Conservation (phyloP, 2,888 invertebrate genomes). For the Rhamphomyia laevipes region DNA sequence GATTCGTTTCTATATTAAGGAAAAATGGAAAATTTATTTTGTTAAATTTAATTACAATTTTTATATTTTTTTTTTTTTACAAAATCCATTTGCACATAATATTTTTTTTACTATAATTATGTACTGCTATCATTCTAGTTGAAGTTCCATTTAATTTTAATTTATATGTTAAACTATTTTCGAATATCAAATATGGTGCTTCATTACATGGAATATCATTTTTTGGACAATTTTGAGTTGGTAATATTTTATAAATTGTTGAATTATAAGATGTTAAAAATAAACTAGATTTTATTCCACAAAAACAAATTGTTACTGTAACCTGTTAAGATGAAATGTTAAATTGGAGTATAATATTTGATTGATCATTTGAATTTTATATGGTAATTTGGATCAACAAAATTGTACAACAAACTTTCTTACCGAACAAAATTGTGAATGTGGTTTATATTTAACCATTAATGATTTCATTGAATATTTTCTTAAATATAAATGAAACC, state of each 20-base stretch:
- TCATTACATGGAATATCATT: constrained; percentile 4
- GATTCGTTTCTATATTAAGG: neutral
- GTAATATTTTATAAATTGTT: too few relatives aligned
- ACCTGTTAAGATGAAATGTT: neutral
- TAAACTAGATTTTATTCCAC: too few relatives aligned
- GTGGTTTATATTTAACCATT: neutral
- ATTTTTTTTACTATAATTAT: constrained; percentile 3
- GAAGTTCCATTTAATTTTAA: constrained; percentile 1
- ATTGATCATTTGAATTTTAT: neutral
- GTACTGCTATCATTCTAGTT: constrained; percentile 7
- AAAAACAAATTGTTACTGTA: neutral
- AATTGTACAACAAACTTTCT: too few relatives aligned
- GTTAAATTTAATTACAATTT: too few relatives aligned
- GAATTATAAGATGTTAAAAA: too few relatives aligned
- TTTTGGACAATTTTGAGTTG: constrained; percentile 2
- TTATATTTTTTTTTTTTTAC: neutral
- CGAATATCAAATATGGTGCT: constrained; percentile 6
- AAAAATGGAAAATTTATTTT: too few relatives aligned
- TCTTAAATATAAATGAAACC: neutral
- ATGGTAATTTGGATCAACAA: too few relatives aligned
- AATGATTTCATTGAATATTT: neutral
- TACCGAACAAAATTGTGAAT: constrained; percentile 1
- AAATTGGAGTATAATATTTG: neutral
- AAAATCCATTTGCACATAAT: constrained; percentile 6
- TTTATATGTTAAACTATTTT: constrained; percentile 5